Conservation (phyloP, 2,797 vertebrate species). For the Staurois parvus region DNA sequence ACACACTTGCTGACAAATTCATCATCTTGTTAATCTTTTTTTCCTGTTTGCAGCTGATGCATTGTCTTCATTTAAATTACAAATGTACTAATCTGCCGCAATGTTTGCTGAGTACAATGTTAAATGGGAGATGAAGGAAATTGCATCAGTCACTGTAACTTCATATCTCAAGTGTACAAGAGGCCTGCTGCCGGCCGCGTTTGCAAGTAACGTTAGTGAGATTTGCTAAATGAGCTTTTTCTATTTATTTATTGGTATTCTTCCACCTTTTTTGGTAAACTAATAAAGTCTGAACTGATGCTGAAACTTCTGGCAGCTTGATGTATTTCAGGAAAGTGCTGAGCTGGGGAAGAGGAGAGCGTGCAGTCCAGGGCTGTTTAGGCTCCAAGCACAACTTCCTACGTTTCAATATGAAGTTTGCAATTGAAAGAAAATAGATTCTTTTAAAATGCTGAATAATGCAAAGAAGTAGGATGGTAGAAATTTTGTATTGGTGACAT, state of each 20-base stretch:
- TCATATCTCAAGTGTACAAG: slow-evolving; percentile 71
- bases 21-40: slow-evolving; percentile 76
- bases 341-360: background rate
- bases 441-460: no score
- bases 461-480: no score
- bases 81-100: slow-evolving; percentile 76
- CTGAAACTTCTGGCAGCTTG: slow-evolving; percentile 40
- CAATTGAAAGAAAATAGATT: no score
- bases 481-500: no score
- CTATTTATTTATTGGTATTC: slow-evolving; percentile 66
- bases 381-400: no score
- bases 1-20: slow-evolving; percentile 65
- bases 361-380: no score
- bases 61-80: slow-evolving; percentile 84
- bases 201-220: slow-evolving; percentile 58
- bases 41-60: slow-evolving; percentile 74
- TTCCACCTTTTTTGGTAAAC: slow-evolving; percentile 47
- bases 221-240: slow-evolving; percentile 68
- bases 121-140: slow-evolving; percentile 81
- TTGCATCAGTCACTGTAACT: slow-evolving; percentile 78
- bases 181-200: background rate
- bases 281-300: slow-evolving; percentile 58
- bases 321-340: slow-evolving; percentile 26
- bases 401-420: no score
- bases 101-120: slow-evolving; percentile 81